Conservation (phyloP, 2,113 vertebrate species). For the Aplodontia rufa region DNA sequence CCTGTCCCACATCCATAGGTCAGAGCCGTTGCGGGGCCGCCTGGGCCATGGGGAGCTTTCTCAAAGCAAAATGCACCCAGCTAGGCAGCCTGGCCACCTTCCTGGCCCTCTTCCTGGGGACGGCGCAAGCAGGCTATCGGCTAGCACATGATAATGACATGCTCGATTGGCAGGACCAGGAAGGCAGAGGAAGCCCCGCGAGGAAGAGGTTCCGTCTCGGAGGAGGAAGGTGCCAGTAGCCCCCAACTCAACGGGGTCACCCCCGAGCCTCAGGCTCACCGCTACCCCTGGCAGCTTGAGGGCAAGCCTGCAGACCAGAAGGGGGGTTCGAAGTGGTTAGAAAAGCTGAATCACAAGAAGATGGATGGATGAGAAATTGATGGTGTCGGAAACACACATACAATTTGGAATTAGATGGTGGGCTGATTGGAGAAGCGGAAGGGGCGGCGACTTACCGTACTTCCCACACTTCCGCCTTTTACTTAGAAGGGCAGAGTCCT, state of each 20-base stretch:
- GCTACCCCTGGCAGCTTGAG: conserved; percentile 76
- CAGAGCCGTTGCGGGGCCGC: conserved; percentile 8
- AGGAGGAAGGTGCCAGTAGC: conserved; percentile 76
- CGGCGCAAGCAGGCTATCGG: conserved; percentile 43
- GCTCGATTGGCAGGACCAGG: conserved; percentile 78
- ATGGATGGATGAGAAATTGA: conserved; percentile 70
- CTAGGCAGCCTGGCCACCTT: not conserved
- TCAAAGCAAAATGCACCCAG: not conserved
- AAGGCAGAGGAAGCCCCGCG: conserved; percentile 79
- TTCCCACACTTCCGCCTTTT: conserved; percentile 88
- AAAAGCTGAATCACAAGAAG: conserved; percentile 81
- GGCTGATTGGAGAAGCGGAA: conserved; percentile 80
- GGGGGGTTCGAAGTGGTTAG: conserved; percentile 78
- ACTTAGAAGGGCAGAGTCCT: conserved; percentile 88
- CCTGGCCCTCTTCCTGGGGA: not conserved
- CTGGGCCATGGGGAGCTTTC: not conserved
- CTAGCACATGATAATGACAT: conserved; percentile 72
- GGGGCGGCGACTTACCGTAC: conserved; percentile 85
- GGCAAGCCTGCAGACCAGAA: conserved; percentile 80
- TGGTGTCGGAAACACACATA: conserved; percentile 71
- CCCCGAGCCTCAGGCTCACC: conserved; percentile 75
- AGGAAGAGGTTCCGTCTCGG: conserved; percentile 73
- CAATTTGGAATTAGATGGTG: conserved; percentile 81
- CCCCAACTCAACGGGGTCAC: conserved; percentile 61
- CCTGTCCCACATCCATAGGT: not conserved